Conservation (phyloP, 1,140 invertebrate genomes). For the Hyphantria cunea region DNA sequence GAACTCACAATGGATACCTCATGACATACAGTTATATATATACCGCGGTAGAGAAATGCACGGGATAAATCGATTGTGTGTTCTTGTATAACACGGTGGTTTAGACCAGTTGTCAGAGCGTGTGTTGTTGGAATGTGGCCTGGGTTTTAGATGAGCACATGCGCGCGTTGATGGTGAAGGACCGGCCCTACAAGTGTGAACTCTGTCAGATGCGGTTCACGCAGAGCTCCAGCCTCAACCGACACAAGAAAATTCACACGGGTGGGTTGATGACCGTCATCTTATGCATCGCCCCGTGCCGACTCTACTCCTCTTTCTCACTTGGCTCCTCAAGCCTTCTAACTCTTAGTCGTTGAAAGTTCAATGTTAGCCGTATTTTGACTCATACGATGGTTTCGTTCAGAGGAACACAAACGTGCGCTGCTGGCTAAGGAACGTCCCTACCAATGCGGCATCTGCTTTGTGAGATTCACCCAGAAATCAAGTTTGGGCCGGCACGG, state of each 20-base stretch:
- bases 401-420: constrained; percentile 69
- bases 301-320: constrained; percentile 22
- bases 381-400: constrained; percentile 55
- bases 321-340: constrained; percentile 32
- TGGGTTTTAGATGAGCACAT: constrained; percentile 82
- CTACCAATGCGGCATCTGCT: constrained; percentile 80
- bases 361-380: constrained; percentile 37
- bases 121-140: constrained; percentile 59
- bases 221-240: constrained; percentile 90
- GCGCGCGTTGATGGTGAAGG: constrained; percentile 82
- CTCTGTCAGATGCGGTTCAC: constrained; percentile 89
- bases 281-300: constrained; percentile 45
- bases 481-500: constrained; percentile 72
- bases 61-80: constrained; percentile 48
- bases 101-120: constrained; percentile 35
- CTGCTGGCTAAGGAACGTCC: constrained; percentile 81
- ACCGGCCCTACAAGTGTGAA: constrained; percentile 90
- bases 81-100: constrained; percentile 44
- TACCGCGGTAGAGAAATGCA: background rate
- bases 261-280: constrained; percentile 76
- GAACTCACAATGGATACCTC: constrained; percentile 52
- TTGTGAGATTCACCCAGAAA: constrained; percentile 78
- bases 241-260: constrained; percentile 92
- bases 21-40: background rate
- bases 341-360: constrained; percentile 22